A percentile compares a stretch with the other conserved stretches of the same genome.
Evolutionary conservation across 2,797 vertebrate genomes (phyloP).

Genomic region (Hylomyscus alleni): DNA sequence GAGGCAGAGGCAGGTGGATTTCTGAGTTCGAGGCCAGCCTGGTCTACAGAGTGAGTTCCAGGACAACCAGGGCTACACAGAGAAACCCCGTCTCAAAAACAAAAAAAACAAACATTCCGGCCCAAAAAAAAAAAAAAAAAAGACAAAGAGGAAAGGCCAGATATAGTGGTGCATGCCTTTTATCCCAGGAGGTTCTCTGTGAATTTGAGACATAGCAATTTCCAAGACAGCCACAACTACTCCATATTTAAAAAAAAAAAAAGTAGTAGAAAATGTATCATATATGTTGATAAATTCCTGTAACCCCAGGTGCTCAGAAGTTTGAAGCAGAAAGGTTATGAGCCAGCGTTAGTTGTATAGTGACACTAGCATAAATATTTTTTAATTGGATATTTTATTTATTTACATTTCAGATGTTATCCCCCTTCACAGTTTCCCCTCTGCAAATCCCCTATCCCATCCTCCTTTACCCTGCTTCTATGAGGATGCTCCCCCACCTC

Average conservation of each 20-base stretch:
- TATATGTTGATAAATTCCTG: background rate
- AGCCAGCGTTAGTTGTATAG: background rate
- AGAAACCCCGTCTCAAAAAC: too few relatives aligned
- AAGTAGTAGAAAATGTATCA: background rate
- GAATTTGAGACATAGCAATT: background rate
- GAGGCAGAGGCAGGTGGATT: too few relatives aligned
- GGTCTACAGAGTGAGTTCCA: too few relatives aligned
- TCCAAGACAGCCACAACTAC: background rate
- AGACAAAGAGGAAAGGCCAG: background rate
- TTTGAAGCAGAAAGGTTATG: background rate
- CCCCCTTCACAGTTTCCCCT: too few relatives aligned
- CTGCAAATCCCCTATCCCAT: too few relatives aligned
- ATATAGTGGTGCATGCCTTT: background rate
- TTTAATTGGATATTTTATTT: background rate
- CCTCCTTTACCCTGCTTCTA: too few relatives aligned
- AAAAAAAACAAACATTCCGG: background rate
- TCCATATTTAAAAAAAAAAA: background rate
- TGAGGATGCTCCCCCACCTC: too few relatives aligned
- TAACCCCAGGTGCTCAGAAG: background rate
- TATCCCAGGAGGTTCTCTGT: background rate
- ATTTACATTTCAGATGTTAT: too few relatives aligned
- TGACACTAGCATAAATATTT: conserved; percentile 6
- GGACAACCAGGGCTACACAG: too few relatives aligned
- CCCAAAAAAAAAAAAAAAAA: too few relatives aligned
- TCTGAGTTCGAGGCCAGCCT: too few relatives aligned